Conservation (phyloP, 1,140 invertebrate genomes). For the Gerris buenoi region DNA sequence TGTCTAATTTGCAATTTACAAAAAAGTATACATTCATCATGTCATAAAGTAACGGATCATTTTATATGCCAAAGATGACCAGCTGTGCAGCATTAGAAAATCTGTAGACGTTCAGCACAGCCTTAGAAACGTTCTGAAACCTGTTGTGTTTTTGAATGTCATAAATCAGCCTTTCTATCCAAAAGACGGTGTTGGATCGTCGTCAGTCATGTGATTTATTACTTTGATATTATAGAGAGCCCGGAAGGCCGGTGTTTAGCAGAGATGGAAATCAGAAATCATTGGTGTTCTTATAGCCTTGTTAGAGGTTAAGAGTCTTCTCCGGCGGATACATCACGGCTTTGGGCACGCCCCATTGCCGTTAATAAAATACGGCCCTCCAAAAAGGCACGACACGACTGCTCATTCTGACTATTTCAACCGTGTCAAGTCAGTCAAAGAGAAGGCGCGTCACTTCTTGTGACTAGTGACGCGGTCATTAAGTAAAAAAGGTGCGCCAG, state of each 20-base stretch:
- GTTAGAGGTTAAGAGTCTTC: not conserved
- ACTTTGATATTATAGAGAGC: not conserved
- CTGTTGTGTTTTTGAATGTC: not conserved
- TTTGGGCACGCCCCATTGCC: not conserved
- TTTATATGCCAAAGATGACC: no score
- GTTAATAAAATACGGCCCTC: not conserved
- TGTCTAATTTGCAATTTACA: no score
- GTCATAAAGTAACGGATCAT: no score
- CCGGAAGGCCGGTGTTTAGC: not conserved
- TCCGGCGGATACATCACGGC: not conserved
- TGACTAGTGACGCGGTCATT: not conserved
- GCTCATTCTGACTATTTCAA: no score
- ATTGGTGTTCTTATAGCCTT: not conserved
- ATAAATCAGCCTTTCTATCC: not conserved
- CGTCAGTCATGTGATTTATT: not conserved
- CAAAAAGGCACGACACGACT: not conserved
- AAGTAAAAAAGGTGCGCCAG: not conserved
- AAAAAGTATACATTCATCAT: no score
- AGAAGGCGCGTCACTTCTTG: not conserved
- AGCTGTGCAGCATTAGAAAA: no score
- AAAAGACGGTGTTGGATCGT: not conserved
- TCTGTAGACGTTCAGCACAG: no score
- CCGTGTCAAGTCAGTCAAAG: not conserved
- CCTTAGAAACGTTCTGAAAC: no score
- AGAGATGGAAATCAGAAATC: not conserved